Evolutionary conservation across 1,140 invertebrate genomes (phyloP).

Genomic region (Drosophila orosa): DNA sequence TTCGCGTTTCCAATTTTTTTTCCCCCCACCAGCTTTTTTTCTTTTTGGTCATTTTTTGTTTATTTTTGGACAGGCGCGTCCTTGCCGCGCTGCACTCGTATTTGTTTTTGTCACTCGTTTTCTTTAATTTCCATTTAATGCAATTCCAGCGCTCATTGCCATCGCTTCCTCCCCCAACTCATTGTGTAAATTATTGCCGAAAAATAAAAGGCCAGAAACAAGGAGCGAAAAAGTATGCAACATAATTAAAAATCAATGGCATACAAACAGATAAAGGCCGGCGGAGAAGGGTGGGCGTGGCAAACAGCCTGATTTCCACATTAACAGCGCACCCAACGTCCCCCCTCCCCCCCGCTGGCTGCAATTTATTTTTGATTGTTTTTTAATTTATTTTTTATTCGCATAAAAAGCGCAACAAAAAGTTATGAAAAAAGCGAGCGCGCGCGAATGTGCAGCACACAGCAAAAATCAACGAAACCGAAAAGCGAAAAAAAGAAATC

Average conservation of each 20-base stretch:
- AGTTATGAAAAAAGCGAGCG: slow-evolving; percentile 52
- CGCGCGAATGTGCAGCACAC: slow-evolving; percentile 53
- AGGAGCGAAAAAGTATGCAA: slow-evolving; percentile 69
- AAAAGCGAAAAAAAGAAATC: slow-evolving; percentile 32
- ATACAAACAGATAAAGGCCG: slow-evolving; percentile 76
- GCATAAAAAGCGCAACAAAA: slow-evolving; percentile 66
- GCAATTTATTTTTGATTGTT: slow-evolving; percentile 80
- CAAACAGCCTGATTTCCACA: slow-evolving; percentile 74
- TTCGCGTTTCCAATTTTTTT: slow-evolving; percentile 15
- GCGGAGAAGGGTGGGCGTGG: slow-evolving; percentile 34
- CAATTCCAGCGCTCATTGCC: slow-evolving; percentile 39
- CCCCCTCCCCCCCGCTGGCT: slow-evolving; percentile 14
- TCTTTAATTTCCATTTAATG: slow-evolving; percentile 81
- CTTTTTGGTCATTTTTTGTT: slow-evolving; percentile 6
- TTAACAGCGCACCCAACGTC: slow-evolving; percentile 56
- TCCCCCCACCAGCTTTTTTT: background rate
- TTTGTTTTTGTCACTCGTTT: slow-evolving; percentile 77
- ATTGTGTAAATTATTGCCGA: slow-evolving; percentile 72
- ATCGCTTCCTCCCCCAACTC: slow-evolving; percentile 12
- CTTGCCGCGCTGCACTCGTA: slow-evolving; percentile 30
- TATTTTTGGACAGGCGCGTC: slow-evolving; percentile 50
- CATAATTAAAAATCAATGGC: slow-evolving; percentile 84
- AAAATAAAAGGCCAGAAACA: slow-evolving; percentile 50
- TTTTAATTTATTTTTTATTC: slow-evolving; percentile 82
- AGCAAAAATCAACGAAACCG: slow-evolving; percentile 67